Evolutionary conservation across 2,113 vertebrate genomes (phyloP), one percentile per base, ranked within the genome.

Genomic region (Tupaia chinensis): DNA sequence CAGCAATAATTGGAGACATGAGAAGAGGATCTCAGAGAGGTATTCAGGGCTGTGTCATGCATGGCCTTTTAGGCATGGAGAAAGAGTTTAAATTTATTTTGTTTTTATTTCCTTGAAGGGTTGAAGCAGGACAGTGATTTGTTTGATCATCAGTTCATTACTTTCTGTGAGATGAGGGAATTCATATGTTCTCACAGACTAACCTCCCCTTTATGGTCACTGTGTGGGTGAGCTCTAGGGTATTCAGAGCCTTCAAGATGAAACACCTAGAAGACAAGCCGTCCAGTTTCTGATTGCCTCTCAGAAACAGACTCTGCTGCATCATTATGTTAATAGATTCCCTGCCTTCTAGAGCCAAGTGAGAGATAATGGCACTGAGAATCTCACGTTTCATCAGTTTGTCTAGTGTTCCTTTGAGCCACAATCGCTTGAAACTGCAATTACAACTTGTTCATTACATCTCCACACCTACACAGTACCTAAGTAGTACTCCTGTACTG

Each of bases 91-190:
- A 27, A 27, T 60, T 89, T 83, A 68, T 90, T 93, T 16, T 1
- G 0, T 14, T 58, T 84, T 22, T 0, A 9, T 2, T 14, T 69
- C 20, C 54, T 54, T 2, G 20, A 69, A 20, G 9, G 7, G 0
- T 5, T 86, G 17, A 78, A 76, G 5, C 22, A 63, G 11, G 1
- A 82, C 2, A 17, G 3, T 70, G 5, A 19, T 74, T 20, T 56
- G 20, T 44, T 73, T 89, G 87, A 80, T 73, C 63, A 56, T 65
- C 65, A 22, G 44, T 68, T 80, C 8, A 65, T 61, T 85, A 14
- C 17, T 54, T 87, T 86, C 3, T 60, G 9, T 54, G n/a, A 74
- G 14, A 1, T 88, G 2, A 91, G 5, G 22, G 22, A 16, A 77
- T n/a, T 25, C 13, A 53, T 7, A 12, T 70, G 56, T 61, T 84